A percentile compares a stretch with the other conserved stretches of the same genome.
Evolutionary conservation across 2,888 invertebrate genomes (phyloP).

Genomic region (Tribolium freemani): DNA sequence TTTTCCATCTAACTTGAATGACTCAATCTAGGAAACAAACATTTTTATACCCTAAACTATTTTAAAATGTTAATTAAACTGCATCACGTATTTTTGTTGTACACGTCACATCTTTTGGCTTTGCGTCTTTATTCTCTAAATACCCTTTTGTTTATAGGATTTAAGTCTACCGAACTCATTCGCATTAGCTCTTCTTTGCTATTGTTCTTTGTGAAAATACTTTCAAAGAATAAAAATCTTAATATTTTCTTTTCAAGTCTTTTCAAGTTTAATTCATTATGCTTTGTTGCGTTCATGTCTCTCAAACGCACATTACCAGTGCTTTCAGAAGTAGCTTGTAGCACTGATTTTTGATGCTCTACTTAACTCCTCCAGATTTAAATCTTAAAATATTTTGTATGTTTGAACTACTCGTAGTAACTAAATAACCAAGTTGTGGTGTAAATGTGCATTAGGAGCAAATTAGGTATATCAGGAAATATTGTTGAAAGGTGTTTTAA

Average conservation of each 20-base stretch:
- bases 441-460: not conserved
- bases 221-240: constrained; percentile 10
- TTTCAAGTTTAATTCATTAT: constrained; percentile 28
- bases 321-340: constrained; percentile 17
- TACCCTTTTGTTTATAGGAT: not conserved
- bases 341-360: constrained; percentile 14
- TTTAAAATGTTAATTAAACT: no score
- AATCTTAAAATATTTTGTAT: not conserved
- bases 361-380: constrained; percentile 6
- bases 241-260: constrained; percentile 11
- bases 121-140: not conserved
- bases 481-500: constrained; percentile 18
- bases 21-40: not conserved
- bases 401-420: no score
- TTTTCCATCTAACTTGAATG: not conserved
- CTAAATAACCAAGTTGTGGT: no score
- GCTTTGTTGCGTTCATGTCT: constrained; percentile 27
- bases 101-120: not conserved
- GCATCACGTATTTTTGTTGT: no score
- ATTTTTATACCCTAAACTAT: no score
- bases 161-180: not conserved
- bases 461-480: not conserved
- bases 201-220: constrained; percentile 13
- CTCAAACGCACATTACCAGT: constrained; percentile 10
- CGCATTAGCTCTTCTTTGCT: constrained; percentile 13